A percentile compares a stretch with the other conserved stretches of the same genome.
Evolutionary conservation across 2,113 vertebrate species (phyloP).

Genomic region (Elgaria multicarinata): DNA sequence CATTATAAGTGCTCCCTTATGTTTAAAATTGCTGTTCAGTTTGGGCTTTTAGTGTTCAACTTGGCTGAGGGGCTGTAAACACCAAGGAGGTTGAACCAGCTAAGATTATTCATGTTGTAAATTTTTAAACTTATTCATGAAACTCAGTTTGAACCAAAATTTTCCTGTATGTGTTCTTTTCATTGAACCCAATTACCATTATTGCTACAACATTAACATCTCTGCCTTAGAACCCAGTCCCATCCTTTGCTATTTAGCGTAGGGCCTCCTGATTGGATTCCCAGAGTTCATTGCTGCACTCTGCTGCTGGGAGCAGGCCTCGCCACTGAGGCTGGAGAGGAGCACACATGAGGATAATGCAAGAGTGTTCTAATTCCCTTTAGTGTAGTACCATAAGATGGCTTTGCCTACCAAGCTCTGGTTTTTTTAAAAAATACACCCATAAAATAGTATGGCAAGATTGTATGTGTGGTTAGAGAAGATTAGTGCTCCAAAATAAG

Average conservation of each 20-base stretch:
- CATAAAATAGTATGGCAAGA: neutral
- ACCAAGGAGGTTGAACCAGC: neutral
- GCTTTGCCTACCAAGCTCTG: neutral
- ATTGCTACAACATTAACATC: neutral
- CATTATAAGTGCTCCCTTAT: neutral
- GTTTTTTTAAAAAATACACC: neutral
- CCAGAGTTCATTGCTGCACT: neutral
- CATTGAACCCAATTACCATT: neutral
- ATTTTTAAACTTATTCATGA: neutral
- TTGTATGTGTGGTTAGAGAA: neutral
- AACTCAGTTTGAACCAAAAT: neutral
- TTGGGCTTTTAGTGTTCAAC: neutral
- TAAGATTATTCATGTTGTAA: neutral
- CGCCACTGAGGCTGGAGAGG: neutral
- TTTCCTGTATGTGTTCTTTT: neutral
- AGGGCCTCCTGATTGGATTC: too few species aligned
- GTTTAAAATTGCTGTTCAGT: neutral
- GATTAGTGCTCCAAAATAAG: neutral
- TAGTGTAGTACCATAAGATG: neutral
- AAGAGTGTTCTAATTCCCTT: neutral
- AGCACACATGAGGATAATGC: neutral
- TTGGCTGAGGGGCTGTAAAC: neutral
- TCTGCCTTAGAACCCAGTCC: neutral
- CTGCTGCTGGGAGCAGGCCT: neutral
- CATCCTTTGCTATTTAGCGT: too few species aligned